Evolutionary conservation across 2,888 invertebrate genomes (phyloP), one percentile per base, ranked within the genome.

Genomic region (Lumbricus terrestris): DNA sequence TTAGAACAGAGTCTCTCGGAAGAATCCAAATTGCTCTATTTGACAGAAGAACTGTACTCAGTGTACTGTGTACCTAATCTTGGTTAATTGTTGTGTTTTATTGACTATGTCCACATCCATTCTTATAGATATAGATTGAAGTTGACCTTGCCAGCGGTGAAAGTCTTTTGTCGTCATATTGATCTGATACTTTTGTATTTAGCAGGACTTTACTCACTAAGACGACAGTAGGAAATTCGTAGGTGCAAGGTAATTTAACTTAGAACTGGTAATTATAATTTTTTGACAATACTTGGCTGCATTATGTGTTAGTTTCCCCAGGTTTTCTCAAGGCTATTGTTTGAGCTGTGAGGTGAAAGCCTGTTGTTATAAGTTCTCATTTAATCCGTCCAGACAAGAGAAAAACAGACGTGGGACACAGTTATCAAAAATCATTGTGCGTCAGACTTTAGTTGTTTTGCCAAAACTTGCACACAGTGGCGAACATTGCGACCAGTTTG

Each of bases 41-140:
- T 69, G 29, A 69, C 4, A 69, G 69, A 69, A n/a, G 11, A 69
- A 69, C 69, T 69, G 69, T 29, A n/a, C n/a, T n/a, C n/a, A n/a
- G n/a, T n/a, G n/a, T n/a, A 69, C 69, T n/a, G n/a, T 69, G 69
- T 69, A 69, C 69, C 69, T 69, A 69, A 69, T n/a, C 69, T n/a
- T n/a, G 29, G n/a, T 69, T 69, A 69, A 69, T n/a, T n/a, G 69
- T 69, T 16, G 29, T n/a, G n/a, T n/a, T 69, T 29, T 69, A 8
- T 3, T 69, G 69, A 13, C n/a, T n/a, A 69, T n/a, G n/a, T n/a
- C n/a, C n/a, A n/a, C n/a, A n/a, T n/a, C n/a, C n/a, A n/a, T n/a
- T n/a, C n/a, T n/a, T n/a, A n/a, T n/a, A n/a, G n/a, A n/a, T n/a
- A n/a, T n/a, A n/a, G n/a, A n/a, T 69, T 69, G 8, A n/a, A 69